Percentiles rank a stretch among this genome's conserved stretches.
Conservation (phyloP, 2,113 vertebrate genomes). For the Ivindomyrus marchei region DNA sequence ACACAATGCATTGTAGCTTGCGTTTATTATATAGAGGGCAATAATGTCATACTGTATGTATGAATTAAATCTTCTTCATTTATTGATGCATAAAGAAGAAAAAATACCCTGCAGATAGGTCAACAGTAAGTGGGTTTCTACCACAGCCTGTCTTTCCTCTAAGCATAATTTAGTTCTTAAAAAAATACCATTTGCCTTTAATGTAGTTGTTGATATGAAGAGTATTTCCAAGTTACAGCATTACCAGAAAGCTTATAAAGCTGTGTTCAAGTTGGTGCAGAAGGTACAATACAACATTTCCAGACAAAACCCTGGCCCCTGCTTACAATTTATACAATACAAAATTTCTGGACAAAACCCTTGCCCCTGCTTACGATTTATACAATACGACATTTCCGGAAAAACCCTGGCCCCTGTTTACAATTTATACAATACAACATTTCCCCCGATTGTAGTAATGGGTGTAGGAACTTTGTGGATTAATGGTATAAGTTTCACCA, state of each 20-base stretch:
- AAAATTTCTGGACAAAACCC: neutral
- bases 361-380: neutral
- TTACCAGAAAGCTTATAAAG: neutral
- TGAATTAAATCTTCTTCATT: neutral
- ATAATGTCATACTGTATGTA: constrained; percentile 27
- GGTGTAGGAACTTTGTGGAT: constrained; percentile 65
- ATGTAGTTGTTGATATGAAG: neutral
- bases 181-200: neutral
- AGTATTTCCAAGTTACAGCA: neutral
- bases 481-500: constrained; percentile 67
- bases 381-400: too few species aligned
- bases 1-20: constrained; percentile 38
- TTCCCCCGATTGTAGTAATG: constrained; percentile 41
- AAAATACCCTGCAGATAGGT: neutral
- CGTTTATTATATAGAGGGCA: constrained; percentile 38
- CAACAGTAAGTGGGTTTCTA: neutral
- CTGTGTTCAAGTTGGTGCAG: neutral
- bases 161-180: neutral
- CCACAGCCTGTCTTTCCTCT: neutral
- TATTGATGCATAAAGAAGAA: neutral
- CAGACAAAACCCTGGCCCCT: neutral
- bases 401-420: neutral
- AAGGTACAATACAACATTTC: neutral
- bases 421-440: neutral
- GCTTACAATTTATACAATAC: neutral